Base-by-base conservation (phyloP, 2,888 invertebrate genomes). In the Lampropteryx suffumata region DNA sequence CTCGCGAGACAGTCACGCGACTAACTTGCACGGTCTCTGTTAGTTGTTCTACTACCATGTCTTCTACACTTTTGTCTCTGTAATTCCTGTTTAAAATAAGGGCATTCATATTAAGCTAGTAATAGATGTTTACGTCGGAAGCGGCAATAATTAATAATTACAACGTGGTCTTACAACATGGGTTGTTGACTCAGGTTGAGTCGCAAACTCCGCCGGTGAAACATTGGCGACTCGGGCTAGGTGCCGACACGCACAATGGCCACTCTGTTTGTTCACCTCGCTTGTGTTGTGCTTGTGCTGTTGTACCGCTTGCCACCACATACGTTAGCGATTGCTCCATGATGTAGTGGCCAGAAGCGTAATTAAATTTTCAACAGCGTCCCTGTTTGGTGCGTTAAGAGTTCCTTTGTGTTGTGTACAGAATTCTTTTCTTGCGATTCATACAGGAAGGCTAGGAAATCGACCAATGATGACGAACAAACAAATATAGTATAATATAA, bases 1-100 rank as follows among this genome's bases (percentile, higher is more conserved):
- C 73, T 73, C 74, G 71, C 79, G 73, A 80, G 79, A 82, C 80
- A 82, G 84, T 81, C 85, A 86, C 85, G 84, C 84, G 76, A 83
- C 67, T 68, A 62, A 63, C 72, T 67, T 67, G 69, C 68, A 68
- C 72, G 59, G 65, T 71, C 69, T 68, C 63, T 55, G 59, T 71
- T 76, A 74, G 17, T 17, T 76, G 74, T 79, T 74, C 71, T 73
- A 68, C 71, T 67, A 17, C 62, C 67, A 66, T 67, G 69, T 65
- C 67, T 56, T 61, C 55, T 57, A 53, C 65, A 62, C 55, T 55
- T 66, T 69, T 64, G 60, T 64, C 52, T 43, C 59, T 37, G 55
- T 55, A 55, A 50, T 59, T 52, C 55, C 55, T 45, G 36, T 59
- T 59, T 61, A 53, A 46, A 50, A 54, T 32, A 36, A 43, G 50